phyloP scores from a whole-genome alignment of 2,888 invertebrate genomes.

The Theretra japonica region DNA sequence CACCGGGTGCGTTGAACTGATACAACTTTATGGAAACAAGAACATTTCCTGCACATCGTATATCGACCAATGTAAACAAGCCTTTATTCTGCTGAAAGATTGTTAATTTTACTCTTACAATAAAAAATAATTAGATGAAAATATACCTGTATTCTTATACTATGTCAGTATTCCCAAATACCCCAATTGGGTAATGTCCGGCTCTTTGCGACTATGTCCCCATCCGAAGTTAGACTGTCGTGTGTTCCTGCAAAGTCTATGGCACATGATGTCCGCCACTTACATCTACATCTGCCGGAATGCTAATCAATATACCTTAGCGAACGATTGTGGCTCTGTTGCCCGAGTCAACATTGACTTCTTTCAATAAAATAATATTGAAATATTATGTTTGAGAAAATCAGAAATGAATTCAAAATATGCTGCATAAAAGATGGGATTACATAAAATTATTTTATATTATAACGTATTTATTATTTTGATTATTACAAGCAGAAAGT shows the following conservation, averaged over 20 bases:
- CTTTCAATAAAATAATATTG: background rate
- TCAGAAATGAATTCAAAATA: no score
- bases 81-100: no score
- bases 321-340: background rate
- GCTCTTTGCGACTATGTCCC: background rate
- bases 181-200: background rate
- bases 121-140: background rate
- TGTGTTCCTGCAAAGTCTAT: constrained; percentile 14
- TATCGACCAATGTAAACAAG: no score
- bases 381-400: background rate
- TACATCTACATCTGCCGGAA: constrained; percentile 1
- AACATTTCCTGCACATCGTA: no score
- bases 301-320: constrained; percentile 23
- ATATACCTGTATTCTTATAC: background rate
- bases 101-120: background rate
- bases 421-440: no score
- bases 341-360: no score
- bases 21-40: no score
- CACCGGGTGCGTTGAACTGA: no score
- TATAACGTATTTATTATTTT: no score
- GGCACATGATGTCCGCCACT: constrained; percentile 13
- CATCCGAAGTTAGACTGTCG: background rate
- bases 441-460: no score
- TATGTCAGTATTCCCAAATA: background rate
- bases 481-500: no score